Percentiles rank a stretch among this genome's conserved stretches.
Conservation (phyloP, 1,140 invertebrate genomes). For the Cylas formicarius region DNA sequence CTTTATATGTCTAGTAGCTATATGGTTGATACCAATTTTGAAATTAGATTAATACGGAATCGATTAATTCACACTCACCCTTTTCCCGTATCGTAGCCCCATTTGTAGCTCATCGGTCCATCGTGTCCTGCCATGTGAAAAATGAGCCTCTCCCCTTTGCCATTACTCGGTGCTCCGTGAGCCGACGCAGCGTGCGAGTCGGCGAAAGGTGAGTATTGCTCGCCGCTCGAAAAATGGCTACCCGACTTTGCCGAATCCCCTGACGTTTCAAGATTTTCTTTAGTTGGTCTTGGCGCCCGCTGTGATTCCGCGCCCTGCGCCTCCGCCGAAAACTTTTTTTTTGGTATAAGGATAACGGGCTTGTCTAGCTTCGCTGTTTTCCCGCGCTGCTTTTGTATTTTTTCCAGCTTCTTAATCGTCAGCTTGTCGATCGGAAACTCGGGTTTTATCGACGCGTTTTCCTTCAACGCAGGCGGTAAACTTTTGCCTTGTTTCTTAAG, state of each 20-base stretch:
- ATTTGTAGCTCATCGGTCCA: conserved; percentile 77
- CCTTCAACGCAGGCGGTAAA: conserved; percentile 28
- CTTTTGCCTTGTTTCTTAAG: conserved; percentile 37
- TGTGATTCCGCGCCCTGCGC: conserved; percentile 2
- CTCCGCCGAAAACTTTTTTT: background rate
- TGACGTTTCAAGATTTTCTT: background rate
- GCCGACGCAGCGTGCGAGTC: conserved; percentile 11
- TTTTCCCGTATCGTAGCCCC: conserved; percentile 79
- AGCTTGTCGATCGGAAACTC: no score
- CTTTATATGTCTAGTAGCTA: no score
- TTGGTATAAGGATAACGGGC: no score
- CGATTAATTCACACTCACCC: no score
- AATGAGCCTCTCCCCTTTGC: conserved; percentile 40
- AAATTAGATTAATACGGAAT: no score
- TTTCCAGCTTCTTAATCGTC: conserved; percentile 28
- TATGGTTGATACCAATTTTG: no score
- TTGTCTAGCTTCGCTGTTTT: background rate
- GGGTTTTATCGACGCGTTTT: conserved; percentile 30
- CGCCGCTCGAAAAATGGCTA: conserved; percentile 10
- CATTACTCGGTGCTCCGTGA: background rate
- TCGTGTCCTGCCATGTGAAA: conserved; percentile 62
- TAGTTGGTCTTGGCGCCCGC: conserved; percentile 1
- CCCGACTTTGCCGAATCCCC: background rate
- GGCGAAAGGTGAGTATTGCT: conserved; percentile 11
- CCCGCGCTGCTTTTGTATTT: conserved; percentile 23